Evolutionary conservation across 2,797 vertebrate genomes (phyloP).

Genomic region (Parambassis ranga): DNA sequence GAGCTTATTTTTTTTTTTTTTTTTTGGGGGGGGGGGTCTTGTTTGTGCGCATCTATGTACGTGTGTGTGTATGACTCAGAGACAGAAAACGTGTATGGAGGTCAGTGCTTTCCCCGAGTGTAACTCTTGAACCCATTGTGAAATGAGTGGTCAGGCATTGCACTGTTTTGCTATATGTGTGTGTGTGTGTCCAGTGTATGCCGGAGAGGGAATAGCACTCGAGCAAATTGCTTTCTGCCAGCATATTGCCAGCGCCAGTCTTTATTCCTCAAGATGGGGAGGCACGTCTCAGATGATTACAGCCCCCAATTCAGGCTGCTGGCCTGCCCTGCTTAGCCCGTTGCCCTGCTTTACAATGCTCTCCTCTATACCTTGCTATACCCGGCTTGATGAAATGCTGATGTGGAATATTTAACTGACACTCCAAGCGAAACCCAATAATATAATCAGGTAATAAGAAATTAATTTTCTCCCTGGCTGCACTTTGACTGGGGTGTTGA

Average conservation of each 20-base stretch:
- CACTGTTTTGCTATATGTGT: conserved; percentile 16
- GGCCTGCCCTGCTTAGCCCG: conserved; percentile 20
- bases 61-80: not conserved
- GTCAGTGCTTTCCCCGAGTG: conserved; percentile 36
- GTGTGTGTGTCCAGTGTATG: conserved; percentile 25
- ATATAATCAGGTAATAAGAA: conserved; percentile 81
- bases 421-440: conserved; percentile 73
- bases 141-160: conserved; percentile 29
- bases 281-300: conserved; percentile 65
- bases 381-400: conserved; percentile 65
- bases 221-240: conserved; percentile 78
- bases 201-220: conserved; percentile 52
- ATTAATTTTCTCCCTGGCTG: conserved; percentile 85
- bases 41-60: not conserved
- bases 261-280: conserved; percentile 65
- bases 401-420: conserved; percentile 75
- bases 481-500: conserved; percentile 81
- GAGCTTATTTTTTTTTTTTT: conserved; percentile 31
- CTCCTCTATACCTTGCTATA: conserved; percentile 31
- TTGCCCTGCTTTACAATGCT: conserved; percentile 25
- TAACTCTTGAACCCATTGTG: conserved; percentile 43
- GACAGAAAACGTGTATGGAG: conserved; percentile 21
- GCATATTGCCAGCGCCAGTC: conserved; percentile 73
- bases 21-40: conserved; percentile 12
- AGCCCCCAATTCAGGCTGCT: conserved; percentile 39